Base-by-base conservation (phyloP, 2,113 vertebrate genomes). In the Eleginops maclovinus region DNA sequence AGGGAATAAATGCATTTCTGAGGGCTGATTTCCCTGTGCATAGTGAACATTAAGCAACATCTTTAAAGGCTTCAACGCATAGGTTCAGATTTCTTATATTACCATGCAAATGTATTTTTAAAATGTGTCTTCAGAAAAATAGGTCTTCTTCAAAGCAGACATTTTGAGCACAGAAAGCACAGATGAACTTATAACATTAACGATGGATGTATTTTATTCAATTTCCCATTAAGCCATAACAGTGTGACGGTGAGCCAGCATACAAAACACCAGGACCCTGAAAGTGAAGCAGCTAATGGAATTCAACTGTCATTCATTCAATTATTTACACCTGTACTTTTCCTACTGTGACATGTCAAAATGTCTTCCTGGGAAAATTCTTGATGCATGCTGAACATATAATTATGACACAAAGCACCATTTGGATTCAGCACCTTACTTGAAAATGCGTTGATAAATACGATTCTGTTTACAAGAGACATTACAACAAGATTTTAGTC, bases 1-100 rank as follows among this genome's bases (percentile, higher is more conserved):
- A 24, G 76, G 51, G 79, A 36, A 72, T 31, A 69, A 66, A 81
- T 44, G 15, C 15, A 63, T n/a, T 9, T 14, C 59, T 80, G 49
- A 47, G 41, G 51, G 47, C 43, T 49, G 43, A 53, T 70, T 68
- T 55, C 24, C 19, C 36, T 40, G 16, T 53, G 70, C 76, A 72
- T 16, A 36, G 28, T 13, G 28, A 55, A 53, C 58, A 51, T n/a
- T 22, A 44, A 14, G 36, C 55, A 21, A 56, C 31, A 28, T 1
- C n/a, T 49, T 21, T 26, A 26, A 58, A 46, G 49, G 72, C 36
- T 8, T 55, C 13, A 40, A 40, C 46, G 41, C 51, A 72, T 14
- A 41, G 5, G 41, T 15, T 51, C 12, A 16, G 62, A 56, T 65
- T 61, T 24, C 22, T 54, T 64, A 22, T 59, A 11, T 15, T 22